These are phyloP conservation scores for Pterois miles DNA, from an alignment of 2,797 vertebrate genomes.

Conservation along the genomic window DNA sequence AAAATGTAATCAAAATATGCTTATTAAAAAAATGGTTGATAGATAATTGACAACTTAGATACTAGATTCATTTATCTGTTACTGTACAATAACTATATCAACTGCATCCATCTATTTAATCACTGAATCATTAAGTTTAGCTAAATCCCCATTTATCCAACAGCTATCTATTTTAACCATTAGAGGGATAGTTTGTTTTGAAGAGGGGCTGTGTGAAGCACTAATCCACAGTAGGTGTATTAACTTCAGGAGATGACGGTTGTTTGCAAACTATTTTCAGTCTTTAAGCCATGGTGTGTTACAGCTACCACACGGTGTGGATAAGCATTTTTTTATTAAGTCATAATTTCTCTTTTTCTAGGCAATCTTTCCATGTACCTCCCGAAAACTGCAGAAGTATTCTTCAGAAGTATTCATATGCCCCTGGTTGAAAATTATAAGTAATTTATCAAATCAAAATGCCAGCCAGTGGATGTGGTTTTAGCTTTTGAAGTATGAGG, in stretches of 20 bases:
- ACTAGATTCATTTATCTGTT: too few species aligned
- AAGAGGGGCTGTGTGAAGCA: too few species aligned
- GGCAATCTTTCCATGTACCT: neutral
- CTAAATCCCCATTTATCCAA: neutral
- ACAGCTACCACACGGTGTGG: neutral
- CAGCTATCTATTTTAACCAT: neutral
- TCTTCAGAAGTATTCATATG: too few species aligned
- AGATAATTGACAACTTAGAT: too few species aligned
- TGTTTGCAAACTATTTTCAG: neutral
- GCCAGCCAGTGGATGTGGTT: neutral
- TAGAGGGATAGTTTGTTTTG: too few species aligned
- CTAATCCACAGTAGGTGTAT: too few species aligned
- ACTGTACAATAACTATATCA: neutral
- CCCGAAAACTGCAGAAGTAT: neutral
- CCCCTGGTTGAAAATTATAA: too few species aligned
- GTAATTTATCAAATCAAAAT: neutral
- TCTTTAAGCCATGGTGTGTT: neutral
- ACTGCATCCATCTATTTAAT: too few species aligned
- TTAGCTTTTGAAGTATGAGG: neutral
- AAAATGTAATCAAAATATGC: slow-evolving; percentile 34
- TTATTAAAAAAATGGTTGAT: neutral
- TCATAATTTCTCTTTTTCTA: neutral
- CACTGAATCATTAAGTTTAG: neutral
- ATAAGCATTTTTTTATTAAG: neutral
- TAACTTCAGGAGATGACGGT: too few species aligned